A percentile compares a stretch with the other conserved stretches of the same genome.
Evolutionary conservation across 2,888 invertebrate species (phyloP).

Genomic region (Zaprionus bogoriensis): DNA sequence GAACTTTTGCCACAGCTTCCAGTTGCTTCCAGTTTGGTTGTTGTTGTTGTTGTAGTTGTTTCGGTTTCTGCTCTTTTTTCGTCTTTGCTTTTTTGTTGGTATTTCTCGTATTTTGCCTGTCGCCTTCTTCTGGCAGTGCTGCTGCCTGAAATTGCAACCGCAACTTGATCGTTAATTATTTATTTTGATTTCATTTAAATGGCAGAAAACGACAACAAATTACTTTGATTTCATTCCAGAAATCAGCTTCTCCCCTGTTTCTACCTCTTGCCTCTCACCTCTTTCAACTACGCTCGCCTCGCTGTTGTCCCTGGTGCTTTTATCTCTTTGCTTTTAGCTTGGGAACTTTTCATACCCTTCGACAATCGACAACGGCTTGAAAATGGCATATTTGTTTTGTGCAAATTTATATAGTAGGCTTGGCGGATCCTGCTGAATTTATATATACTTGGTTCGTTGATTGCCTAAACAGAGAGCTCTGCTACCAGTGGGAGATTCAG

Average conservation of each 20-base stretch:
- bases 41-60: neutral
- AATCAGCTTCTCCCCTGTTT: slow-evolving; percentile 1
- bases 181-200: slow-evolving; percentile 46
- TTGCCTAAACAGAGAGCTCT: no score
- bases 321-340: slow-evolving; percentile 7
- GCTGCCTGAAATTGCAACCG: no score
- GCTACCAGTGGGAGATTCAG: no score
- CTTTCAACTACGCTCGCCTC: neutral
- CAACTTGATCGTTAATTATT: slow-evolving; percentile 46
- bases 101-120: no score
- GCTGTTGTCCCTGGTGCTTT: neutral
- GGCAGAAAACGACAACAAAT: slow-evolving; percentile 25
- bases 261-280: neutral
- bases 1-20: slow-evolving; percentile 39
- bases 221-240: slow-evolving; percentile 33
- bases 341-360: slow-evolving; percentile 28
- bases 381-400: no score
- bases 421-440: no score
- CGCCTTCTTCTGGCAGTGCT: no score
- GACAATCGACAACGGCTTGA: no score
- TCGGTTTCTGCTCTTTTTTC: slow-evolving; percentile 27
- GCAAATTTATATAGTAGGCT: no score
- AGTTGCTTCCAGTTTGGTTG: no score
- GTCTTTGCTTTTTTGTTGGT: slow-evolving; percentile 1
- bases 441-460: no score